phyloP scores from a whole-genome alignment of 2,888 invertebrate species.

The Rotaria sp. region DNA sequence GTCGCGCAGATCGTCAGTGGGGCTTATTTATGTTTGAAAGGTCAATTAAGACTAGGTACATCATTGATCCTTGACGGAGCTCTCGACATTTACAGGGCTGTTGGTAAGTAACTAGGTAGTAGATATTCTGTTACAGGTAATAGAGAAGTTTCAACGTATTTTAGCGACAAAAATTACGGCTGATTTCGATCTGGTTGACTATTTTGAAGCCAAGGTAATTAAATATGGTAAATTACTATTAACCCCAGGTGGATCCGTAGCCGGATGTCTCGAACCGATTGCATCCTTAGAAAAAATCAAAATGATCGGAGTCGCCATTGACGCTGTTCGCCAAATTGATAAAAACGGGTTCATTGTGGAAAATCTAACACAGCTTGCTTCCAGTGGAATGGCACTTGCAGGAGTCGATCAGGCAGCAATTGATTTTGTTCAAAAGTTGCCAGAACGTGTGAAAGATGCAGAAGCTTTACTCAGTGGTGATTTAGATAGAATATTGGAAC shows the following conservation, averaged over 20 bases:
- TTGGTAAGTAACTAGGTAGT: background rate
- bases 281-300: background rate
- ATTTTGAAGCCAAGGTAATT: background rate
- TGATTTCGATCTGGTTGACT: background rate
- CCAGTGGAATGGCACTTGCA: background rate
- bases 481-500: background rate
- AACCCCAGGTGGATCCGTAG: background rate
- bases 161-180: background rate
- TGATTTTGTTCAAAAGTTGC: background rate
- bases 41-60: background rate
- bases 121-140: too few relatives aligned
- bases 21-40: background rate
- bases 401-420: background rate
- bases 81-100: background rate
- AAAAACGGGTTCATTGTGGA: background rate
- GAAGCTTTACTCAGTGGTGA: background rate
- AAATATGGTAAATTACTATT: background rate
- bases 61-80: background rate
- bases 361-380: background rate
- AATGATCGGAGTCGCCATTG: background rate
- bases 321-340: background rate
- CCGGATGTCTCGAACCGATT: background rate
- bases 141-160: too few relatives aligned
- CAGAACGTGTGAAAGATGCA: background rate
- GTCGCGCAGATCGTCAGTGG: background rate